These are phyloP conservation scores for Eueides isabella DNA, from an alignment of 1,140 invertebrate genomes.

Conservation along the genomic window DNA sequence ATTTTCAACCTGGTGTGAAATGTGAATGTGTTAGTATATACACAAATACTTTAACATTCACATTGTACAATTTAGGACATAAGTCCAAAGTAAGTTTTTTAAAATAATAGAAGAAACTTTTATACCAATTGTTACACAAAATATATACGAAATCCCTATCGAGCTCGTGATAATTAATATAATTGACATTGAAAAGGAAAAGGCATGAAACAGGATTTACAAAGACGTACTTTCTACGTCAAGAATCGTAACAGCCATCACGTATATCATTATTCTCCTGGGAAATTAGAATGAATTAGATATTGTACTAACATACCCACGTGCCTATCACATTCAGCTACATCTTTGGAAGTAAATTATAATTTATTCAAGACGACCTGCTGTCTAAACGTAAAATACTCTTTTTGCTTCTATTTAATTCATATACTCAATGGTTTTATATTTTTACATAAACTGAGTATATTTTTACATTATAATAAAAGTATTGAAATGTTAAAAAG, in stretches of 20 bases:
- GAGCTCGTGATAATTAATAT: neutral
- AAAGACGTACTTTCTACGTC: slow-evolving; percentile 20
- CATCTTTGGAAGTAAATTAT: slow-evolving; percentile 34
- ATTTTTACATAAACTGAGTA: neutral
- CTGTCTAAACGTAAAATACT: slow-evolving; percentile 1
- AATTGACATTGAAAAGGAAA: slow-evolving; percentile 21
- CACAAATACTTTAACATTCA: too few relatives aligned
- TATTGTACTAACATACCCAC: slow-evolving; percentile 28
- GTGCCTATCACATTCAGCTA: slow-evolving; percentile 21
- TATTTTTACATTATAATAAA: neutral
- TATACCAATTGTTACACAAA: neutral
- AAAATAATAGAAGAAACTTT: too few relatives aligned
- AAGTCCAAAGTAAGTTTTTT: too few relatives aligned
- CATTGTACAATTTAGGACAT: too few relatives aligned
- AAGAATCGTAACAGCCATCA: slow-evolving; percentile 62
- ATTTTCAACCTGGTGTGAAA: too few relatives aligned
- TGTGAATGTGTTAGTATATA: too few relatives aligned
- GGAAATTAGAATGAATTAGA: slow-evolving; percentile 75
- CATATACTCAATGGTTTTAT: slow-evolving; percentile 1
- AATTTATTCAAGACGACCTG: slow-evolving; percentile 27
- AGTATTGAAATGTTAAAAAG: neutral
- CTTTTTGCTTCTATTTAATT: slow-evolving; percentile 7
- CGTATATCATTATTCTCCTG: slow-evolving; percentile 64
- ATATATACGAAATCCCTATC: neutral
- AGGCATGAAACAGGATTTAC: neutral